phyloP scores from a whole-genome alignment of 2,113 vertebrate genomes.

The Pionites leucogaster region DNA sequence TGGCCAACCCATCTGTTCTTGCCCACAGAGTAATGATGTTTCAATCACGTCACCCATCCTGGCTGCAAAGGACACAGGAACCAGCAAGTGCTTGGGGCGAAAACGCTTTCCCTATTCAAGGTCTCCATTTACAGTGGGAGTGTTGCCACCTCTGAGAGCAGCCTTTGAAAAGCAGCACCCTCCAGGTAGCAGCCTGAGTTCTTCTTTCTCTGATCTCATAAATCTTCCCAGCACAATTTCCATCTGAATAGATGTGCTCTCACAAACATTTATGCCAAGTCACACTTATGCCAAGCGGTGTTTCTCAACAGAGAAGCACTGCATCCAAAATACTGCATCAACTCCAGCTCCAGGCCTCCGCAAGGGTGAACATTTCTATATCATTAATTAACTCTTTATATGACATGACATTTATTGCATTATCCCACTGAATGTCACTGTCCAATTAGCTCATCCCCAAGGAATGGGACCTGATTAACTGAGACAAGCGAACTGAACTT shows the following conservation, averaged over 20 bases:
- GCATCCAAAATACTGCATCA: constrained; percentile 48
- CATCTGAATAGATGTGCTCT: constrained; percentile 16
- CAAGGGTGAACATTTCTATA: neutral
- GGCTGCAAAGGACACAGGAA: neutral
- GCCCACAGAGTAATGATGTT: neutral
- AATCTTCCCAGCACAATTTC: constrained; percentile 41
- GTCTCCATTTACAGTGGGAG: constrained; percentile 1
- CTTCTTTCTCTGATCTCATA: constrained; percentile 28
- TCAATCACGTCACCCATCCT: neutral
- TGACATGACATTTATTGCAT: constrained; percentile 46
- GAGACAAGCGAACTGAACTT: constrained; percentile 42
- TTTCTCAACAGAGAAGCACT: neutral
- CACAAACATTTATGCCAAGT: constrained; percentile 55
- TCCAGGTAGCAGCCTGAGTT: neutral
- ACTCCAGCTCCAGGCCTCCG: neutral
- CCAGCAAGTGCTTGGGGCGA: neutral
- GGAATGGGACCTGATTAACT: constrained; percentile 32
- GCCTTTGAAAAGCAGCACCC: neutral
- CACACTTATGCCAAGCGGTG: neutral
- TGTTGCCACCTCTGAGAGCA: neutral
- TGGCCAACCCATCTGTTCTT: neutral
- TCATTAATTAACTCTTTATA: constrained; percentile 58
- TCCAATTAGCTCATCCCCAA: constrained; percentile 38
- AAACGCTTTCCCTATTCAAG: neutral
- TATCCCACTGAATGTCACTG: constrained; percentile 14